phyloP scores from a whole-genome alignment of 1,140 invertebrate species.

The Trichonephila clavata region DNA sequence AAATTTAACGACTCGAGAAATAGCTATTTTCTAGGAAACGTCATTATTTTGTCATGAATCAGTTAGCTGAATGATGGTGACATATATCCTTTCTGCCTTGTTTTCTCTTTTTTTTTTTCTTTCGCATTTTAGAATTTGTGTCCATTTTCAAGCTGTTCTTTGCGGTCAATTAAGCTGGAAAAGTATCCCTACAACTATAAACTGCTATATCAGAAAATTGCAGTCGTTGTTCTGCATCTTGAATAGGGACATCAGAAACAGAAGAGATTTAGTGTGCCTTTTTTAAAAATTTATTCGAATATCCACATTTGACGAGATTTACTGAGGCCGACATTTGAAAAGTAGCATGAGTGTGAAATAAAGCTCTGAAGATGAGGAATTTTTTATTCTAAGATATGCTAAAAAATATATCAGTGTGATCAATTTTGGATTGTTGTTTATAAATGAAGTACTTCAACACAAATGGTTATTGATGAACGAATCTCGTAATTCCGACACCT shows the following conservation, averaged over 20 bases:
- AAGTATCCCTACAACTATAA: background rate
- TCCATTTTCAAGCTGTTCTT: constrained; percentile 4
- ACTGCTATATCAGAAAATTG: background rate
- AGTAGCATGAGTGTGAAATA: no score
- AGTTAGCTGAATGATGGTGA: constrained; percentile 27
- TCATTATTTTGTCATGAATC: constrained; percentile 41
- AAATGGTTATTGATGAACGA: no score
- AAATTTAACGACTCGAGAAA: background rate
- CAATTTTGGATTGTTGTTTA: no score
- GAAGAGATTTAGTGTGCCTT: background rate
- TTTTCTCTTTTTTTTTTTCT: background rate
- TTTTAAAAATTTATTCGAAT: background rate
- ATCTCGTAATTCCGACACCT: no score
- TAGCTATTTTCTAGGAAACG: background rate
- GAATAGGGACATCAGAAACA: background rate
- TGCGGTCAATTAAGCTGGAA: constrained; percentile 34
- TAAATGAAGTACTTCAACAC: no score
- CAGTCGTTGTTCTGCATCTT: background rate
- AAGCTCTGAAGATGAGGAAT: no score
- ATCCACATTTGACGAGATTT: background rate
- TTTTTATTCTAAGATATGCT: no score
- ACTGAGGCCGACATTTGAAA: background rate
- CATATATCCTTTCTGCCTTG: background rate
- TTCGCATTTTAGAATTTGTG: constrained; percentile 5
- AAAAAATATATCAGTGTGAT: no score